phyloP scores from a whole-genome alignment of 2,113 vertebrate genomes.

The Alethe diademata region DNA sequence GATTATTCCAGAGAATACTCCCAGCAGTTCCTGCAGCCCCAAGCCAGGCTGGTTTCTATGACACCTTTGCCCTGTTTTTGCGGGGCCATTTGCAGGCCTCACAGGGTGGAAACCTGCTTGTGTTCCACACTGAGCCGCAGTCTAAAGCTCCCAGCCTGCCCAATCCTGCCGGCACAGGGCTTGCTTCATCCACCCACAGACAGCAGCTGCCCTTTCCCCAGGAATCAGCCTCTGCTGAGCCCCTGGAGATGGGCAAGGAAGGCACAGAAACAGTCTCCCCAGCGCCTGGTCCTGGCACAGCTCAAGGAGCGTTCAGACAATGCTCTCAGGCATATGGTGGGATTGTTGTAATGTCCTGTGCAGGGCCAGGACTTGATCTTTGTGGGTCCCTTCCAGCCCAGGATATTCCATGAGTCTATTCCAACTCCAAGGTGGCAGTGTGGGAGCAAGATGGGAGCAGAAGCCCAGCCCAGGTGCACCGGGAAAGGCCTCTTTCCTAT shows the following conservation, averaged over 20 bases:
- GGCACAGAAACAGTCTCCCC: neutral
- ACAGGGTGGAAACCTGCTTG: neutral
- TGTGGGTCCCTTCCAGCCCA: neutral
- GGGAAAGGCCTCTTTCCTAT: fast-evolving
- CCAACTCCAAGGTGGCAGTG: neutral
- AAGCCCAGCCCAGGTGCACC: too few relatives aligned
- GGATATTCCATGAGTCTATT: neutral
- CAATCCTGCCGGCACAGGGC: neutral
- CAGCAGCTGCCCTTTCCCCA: neutral
- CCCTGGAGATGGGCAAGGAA: neutral
- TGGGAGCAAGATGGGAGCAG: too few relatives aligned
- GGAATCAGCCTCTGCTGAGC: neutral
- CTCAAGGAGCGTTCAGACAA: neutral
- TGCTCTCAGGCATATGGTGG: too few relatives aligned
- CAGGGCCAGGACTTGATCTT: neutral
- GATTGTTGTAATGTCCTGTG: too few relatives aligned
- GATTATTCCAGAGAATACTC: neutral
- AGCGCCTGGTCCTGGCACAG: neutral
- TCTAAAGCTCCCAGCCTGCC: neutral
- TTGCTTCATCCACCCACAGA: neutral
- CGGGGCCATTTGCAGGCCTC: fast-evolving
- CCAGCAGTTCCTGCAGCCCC: neutral
- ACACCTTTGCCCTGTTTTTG: neutral
- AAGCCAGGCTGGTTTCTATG: neutral
- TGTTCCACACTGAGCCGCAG: fast-evolving